Conservation (phyloP, 2,888 invertebrate genomes). For the Rhamnusium bicolor region DNA sequence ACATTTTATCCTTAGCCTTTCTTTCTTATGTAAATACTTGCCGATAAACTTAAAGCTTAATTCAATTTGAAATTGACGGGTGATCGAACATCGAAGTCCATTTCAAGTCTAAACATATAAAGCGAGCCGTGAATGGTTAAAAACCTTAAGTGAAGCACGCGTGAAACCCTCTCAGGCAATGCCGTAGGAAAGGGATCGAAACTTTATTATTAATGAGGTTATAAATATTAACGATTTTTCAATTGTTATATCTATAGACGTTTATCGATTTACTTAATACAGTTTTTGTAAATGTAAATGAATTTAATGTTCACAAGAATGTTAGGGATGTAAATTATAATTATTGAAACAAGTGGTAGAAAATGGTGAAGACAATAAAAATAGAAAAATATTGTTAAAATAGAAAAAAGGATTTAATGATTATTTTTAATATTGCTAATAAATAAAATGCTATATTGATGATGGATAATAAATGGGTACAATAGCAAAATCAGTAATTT, state of each 20-base stretch:
- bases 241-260: background rate
- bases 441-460: too few species aligned
- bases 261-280: background rate
- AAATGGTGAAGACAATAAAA: too few species aligned
- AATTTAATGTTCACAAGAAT: too few species aligned
- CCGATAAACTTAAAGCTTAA: conserved; percentile 50
- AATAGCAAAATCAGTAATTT: too few species aligned
- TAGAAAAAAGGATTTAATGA: too few species aligned
- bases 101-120: conserved; percentile 52
- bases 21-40: conserved; percentile 44
- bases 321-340: too few species aligned
- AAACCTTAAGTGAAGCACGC: conserved; percentile 65
- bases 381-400: too few species aligned
- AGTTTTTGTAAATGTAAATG: background rate
- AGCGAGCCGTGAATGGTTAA: conserved; percentile 59
- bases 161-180: conserved; percentile 50
- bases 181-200: background rate
- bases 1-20: conserved; percentile 38
- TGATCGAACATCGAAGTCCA: conserved; percentile 54
- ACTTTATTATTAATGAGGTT: conserved; percentile 1
- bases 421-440: too few species aligned
- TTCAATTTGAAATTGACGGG: conserved; percentile 53
- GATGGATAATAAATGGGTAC: too few species aligned
- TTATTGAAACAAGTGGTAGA: too few species aligned
- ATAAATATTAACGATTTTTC: background rate